These are phyloP conservation scores for Orius insidiosus DNA, from an alignment of 1,140 invertebrate genomes.

Conservation along the genomic window DNA sequence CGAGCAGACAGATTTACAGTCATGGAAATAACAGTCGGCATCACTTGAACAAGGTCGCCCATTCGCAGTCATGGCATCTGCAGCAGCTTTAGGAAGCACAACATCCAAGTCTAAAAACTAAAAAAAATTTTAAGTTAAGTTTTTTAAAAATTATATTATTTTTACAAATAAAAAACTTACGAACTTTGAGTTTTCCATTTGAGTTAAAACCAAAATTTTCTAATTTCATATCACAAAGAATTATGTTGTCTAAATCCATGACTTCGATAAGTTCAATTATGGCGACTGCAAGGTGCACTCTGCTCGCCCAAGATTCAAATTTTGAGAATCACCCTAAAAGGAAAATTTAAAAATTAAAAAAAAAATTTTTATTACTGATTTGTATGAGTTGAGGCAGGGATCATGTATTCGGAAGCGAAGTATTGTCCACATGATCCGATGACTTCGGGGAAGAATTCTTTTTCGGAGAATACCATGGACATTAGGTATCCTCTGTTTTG, in stretches of 20 bases:
- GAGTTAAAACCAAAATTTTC: constrained; percentile 42
- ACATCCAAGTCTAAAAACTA: constrained; percentile 42
- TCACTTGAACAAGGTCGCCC: constrained; percentile 31
- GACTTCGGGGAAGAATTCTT: constrained; percentile 40
- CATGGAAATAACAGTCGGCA: constrained; percentile 44
- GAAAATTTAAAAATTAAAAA: background rate
- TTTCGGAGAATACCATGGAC: constrained; percentile 35
- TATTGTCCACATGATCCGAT: constrained; percentile 44
- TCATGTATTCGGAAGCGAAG: constrained; percentile 41
- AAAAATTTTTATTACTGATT: constrained; percentile 5
- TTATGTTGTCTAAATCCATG: constrained; percentile 37
- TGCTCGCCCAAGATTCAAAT: constrained; percentile 26
- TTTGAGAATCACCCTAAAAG: background rate
- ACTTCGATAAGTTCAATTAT: constrained; percentile 40
- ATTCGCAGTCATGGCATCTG: constrained; percentile 28
- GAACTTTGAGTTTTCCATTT: constrained; percentile 4
- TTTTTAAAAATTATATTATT: background rate
- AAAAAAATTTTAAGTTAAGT: too few relatives aligned
- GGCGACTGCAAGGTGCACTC: constrained; percentile 35
- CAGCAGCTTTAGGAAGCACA: constrained; percentile 30
- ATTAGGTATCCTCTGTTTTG: constrained; percentile 48
- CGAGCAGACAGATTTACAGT: constrained; percentile 40
- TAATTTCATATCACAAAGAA: constrained; percentile 47
- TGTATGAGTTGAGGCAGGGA: constrained; percentile 23
- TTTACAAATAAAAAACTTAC: background rate